Base-by-base conservation (phyloP, 53 echinoderm and acorn worm genomes). In the Paelopatides confundens region DNA sequence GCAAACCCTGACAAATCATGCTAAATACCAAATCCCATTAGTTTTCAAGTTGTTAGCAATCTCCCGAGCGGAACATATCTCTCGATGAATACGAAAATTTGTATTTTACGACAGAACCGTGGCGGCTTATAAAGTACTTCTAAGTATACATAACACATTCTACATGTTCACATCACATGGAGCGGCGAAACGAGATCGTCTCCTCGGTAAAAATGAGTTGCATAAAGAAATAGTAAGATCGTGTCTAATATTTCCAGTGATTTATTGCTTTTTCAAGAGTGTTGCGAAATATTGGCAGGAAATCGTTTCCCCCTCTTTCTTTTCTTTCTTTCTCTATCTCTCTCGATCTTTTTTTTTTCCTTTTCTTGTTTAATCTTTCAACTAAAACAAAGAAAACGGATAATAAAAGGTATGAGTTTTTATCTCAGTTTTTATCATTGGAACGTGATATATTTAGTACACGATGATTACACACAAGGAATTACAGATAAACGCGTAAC, bases 21-120 rank as follows among this genome's bases (percentile, higher is more conserved):
- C 58, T 58, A 58, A 58, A 58, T 58, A 58, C 58, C 58, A 58
- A 58, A 58, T 58, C 58, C 58, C 58, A 58, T 58, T 58, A 58
- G 58, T 15, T 58, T 58, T 58, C n/a, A 58, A 58, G 58, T 58
- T 58, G 24, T 58, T 58, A 58, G n/a, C 58, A 21, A 17, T 58
- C 58, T 58, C 24, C 58, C 24, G 58, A 58, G 58, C n/a, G 58
- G 58, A 58, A 58, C 58, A 58, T 58, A 58, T 58, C 24, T 23
- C 58, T 58, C 58, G 21, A 21, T 58, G 58, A 21, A 23, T n/a
- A 21, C 58, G 24, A 58, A 23, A 18, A 21, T n/a, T 3, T n/a
- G 21, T 21, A n/a, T n/a, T 58, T 58, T 58, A 58, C 58, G 58
- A 58, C 58, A 58, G 58, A 58, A 58, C 58, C 58, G n/a, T 58